Percentiles rank a stretch among this genome's conserved stretches.
Conservation (phyloP, 1,140 invertebrate species). For the Marisa cornuarietis region DNA sequence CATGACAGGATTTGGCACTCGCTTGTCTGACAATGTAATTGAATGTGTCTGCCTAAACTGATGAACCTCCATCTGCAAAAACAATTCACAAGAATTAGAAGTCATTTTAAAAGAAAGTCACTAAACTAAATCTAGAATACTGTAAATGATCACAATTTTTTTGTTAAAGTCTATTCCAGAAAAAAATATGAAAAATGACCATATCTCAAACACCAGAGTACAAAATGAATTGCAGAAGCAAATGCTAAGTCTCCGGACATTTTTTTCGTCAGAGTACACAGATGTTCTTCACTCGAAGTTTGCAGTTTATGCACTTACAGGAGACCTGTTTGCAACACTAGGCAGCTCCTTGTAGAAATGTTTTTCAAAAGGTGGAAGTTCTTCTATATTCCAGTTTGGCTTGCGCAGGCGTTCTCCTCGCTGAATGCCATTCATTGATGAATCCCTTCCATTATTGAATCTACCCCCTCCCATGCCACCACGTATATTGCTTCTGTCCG, state of each 20-base stretch:
- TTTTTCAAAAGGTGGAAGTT: slow-evolving; percentile 86
- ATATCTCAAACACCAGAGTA: no score
- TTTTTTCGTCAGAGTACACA: no score
- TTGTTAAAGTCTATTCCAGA: no score
- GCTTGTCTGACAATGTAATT: slow-evolving; percentile 87
- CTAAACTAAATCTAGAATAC: no score
- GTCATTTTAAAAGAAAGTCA: no score
- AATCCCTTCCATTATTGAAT: slow-evolving; percentile 48
- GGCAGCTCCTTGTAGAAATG: slow-evolving; percentile 89
- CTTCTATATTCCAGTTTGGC: slow-evolving; percentile 83
- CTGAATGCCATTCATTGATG: slow-evolving; percentile 58
- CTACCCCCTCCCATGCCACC: slow-evolving; percentile 68
- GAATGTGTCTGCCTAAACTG: slow-evolving; percentile 79
- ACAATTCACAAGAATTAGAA: neutral
- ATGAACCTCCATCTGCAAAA: slow-evolving; percentile 72
- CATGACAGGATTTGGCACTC: slow-evolving; percentile 85
- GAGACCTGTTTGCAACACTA: slow-evolving; percentile 73
- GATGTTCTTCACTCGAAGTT: no score
- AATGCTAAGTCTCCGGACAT: no score
- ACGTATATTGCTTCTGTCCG: slow-evolving; percentile 28
- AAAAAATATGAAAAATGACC: no score
- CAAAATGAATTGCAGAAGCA: no score
- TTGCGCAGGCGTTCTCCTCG: slow-evolving; percentile 71
- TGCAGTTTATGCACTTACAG: slow-evolving; percentile 45
- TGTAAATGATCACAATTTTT: no score